Base-by-base conservation (phyloP, 2,113 vertebrate genomes). In the Aspiorhynchus laticeps region DNA sequence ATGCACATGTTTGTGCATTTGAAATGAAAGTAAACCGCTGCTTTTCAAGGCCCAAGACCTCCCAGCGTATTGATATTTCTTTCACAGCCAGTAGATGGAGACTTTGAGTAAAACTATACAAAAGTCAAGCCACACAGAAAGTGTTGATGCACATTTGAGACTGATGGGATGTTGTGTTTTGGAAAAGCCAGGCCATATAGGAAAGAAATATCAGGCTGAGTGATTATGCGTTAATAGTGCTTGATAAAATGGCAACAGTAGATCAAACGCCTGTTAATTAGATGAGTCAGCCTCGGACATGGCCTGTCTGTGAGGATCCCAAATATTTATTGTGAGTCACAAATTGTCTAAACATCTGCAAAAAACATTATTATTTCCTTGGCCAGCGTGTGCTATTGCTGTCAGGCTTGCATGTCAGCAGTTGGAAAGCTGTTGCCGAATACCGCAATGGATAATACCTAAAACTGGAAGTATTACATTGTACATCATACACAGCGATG, bases 11-110 rank as follows among this genome's bases (percentile, higher is more conserved):
- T 87, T 83, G 36, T 80, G 82, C 33, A 26, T 84, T 76, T 51
- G 38, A 78, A 88, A 81, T 85, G n/a, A 80, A 84, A 61, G 75
- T 82, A 85, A 85, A 84, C 71, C 59, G 8, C 76, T 56, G 53
- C 43, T 24, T 89, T 79, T 82, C 73, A 80, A 87, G 41, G 83
- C 75, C 71, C 36, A n/a, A 41, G 84, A 88, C 80, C 85, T 87
- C 79, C 83, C 88, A 83, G 79, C 33, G 24, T 48, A 73, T 69
- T 36, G 2, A 17, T 46, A 21, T 71, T 61, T 9, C 2, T 17
- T 17, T 85, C 21, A 10, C 26, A 24, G 61, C 85, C 81, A 84
- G 69, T 85, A 87, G 86, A 85, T 83, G 86, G 86, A 84, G 73
- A 31, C 59, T 71, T 80, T 65, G 51, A 74, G 80, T 33, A 73